phyloP scores from a whole-genome alignment of 1,140 invertebrate species.

The Solenopsis fugax region DNA sequence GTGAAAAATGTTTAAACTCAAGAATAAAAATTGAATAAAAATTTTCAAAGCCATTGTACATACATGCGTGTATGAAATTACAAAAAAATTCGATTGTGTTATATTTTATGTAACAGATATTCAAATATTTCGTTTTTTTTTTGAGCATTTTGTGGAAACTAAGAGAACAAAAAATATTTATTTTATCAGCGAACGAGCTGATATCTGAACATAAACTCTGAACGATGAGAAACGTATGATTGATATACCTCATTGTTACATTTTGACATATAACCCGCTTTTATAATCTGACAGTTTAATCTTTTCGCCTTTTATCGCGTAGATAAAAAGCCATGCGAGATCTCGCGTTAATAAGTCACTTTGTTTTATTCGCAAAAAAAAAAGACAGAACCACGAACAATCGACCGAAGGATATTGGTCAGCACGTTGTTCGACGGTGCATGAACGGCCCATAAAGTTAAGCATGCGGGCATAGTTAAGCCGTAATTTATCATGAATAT shows the following conservation, averaged over 20 bases:
- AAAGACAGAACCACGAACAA: slow-evolving; percentile 13
- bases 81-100: background rate
- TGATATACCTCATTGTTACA: background rate
- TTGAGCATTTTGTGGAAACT: background rate
- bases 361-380: slow-evolving; percentile 3
- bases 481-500: background rate
- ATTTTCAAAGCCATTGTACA: background rate
- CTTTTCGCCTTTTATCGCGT: background rate
- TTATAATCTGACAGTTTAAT: slow-evolving; percentile 7
- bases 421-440: slow-evolving; percentile 19
- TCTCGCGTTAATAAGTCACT: slow-evolving; percentile 13
- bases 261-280: background rate
- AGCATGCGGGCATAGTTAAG: background rate
- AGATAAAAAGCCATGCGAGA: slow-evolving; percentile 5
- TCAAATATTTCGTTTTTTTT: background rate
- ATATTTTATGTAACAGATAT: background rate
- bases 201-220: background rate
- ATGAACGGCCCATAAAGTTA: slow-evolving; percentile 21
- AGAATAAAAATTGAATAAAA: background rate
- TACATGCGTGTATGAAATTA: background rate
- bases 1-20: background rate
- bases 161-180: background rate
- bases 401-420: slow-evolving; percentile 17
- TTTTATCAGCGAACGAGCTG: background rate
- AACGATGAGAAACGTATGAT: background rate